These are phyloP conservation scores for Thalassarche chlororhynchos DNA, from an alignment of 2,113 vertebrate genomes.

Conservation along the genomic window DNA sequence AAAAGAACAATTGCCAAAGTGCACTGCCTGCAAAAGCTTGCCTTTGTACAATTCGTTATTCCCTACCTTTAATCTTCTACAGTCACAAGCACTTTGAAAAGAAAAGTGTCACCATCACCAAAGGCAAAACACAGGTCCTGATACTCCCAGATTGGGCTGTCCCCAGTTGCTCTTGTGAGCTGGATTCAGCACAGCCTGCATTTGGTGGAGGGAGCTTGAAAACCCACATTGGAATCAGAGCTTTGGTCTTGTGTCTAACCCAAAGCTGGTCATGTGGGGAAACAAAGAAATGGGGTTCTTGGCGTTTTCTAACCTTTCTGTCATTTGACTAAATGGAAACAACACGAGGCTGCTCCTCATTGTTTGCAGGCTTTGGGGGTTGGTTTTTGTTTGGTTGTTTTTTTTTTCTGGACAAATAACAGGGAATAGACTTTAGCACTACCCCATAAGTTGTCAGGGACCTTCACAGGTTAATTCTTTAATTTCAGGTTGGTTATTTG, in stretches of 20 bases:
- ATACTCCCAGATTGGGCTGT: neutral
- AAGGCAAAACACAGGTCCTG: neutral
- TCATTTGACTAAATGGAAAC: neutral
- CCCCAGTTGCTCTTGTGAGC: neutral
- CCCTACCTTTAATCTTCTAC: neutral
- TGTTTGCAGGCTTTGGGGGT: neutral
- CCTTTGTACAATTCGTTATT: neutral
- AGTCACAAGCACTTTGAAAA: neutral
- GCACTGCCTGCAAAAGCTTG: neutral
- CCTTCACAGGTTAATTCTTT: slow-evolving; percentile 57
- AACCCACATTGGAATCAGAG: neutral
- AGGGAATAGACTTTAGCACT: neutral
- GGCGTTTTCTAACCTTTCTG: neutral
- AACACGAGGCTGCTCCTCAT: neutral
- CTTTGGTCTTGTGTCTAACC: neutral
- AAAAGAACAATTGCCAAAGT: neutral
- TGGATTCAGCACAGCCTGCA: neutral
- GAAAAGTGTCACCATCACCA: neutral
- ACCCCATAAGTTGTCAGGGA: slow-evolving; percentile 29
- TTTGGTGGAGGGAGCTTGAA: neutral
- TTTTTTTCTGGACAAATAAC: neutral
- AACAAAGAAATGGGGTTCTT: neutral
- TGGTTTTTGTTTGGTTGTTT: neutral
- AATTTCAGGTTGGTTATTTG: slow-evolving; percentile 62
- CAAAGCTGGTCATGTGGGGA: neutral